A percentile compares a stretch with the other conserved stretches of the same genome.
Conservation (phyloP, 2,797 vertebrate species). For the Amblyopsis hoosieri region DNA sequence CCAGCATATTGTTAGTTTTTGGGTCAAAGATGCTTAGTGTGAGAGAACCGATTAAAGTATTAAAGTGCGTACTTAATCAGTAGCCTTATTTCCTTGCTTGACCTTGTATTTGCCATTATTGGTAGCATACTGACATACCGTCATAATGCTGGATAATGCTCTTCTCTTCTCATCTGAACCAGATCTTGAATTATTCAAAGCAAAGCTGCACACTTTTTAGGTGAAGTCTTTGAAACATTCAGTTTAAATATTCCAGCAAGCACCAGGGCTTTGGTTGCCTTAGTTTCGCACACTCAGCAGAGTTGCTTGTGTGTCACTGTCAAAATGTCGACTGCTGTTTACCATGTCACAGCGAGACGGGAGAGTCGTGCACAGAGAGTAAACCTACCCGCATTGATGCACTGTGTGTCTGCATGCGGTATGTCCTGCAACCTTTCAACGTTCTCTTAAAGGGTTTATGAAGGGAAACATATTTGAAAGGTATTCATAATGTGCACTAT, state of each 20-base stretch:
- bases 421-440: no score
- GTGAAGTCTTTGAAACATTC: not conserved
- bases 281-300: no score
- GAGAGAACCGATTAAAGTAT: constrained; percentile 41
- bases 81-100: constrained; percentile 4
- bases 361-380: no score
- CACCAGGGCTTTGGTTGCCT: not conserved
- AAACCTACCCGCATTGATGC: no score
- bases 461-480: no score
- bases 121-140: not conserved
- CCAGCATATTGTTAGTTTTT: constrained; percentile 18
- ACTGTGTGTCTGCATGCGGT: no score
- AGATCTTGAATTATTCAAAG: not conserved
- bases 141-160: not conserved
- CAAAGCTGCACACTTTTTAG: not conserved
- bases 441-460: no score
- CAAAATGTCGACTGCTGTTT: no score
- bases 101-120: not conserved
- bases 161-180: not conserved
- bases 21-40: constrained; percentile 16
- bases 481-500: no score
- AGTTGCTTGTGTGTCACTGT: no score
- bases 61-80: constrained; percentile 12
- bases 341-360: no score
- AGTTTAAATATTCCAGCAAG: not conserved